Evolutionary conservation across 2,888 invertebrate species (phyloP), one percentile per base, ranked within the genome.

Genomic region (Philhelius pedissequus): DNA sequence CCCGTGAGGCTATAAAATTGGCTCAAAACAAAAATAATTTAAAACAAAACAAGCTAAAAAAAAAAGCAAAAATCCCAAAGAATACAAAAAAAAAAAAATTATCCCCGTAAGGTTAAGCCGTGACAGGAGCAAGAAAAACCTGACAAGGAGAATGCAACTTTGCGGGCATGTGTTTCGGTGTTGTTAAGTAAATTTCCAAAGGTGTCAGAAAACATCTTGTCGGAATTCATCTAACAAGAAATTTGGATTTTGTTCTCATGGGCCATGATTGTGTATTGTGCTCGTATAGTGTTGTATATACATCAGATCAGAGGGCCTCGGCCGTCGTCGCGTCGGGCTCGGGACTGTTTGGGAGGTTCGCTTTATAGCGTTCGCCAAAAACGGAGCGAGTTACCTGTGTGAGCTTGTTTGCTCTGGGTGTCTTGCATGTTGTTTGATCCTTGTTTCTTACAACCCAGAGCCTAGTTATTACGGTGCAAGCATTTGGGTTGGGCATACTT

Each of bases 171-270:
- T 75, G 80, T 80, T 74, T 74, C 78, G 76, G 71, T 75, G 80
- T 68, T 86, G 86, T 83, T 87, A 87, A 87, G 87, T 87, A 87
- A 87, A 87, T 90, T 90, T 90, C 89, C 88, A 89, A 90, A 90
- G 90, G 91, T 91, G 91, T 91, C 91, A 91, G 91, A 90, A 91
- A 91, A 91, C 91, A 91, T 91, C 90, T 91, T 91, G 91, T 91
- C 91, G 90, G 90, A 90, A 91, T 91, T 90, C 91, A 91, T 91
- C 91, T 91, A 91, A 91, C 91, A 91, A 91, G 91, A 91, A 91
- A 91, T 91, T 91, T 90, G 91, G 88, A 91, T 91, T 91, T 91
- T 90, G 90, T 84, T 84, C 84, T 80, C 75, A 84, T 80, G 80
- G 66, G 35, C 22, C 22, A 48, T 48, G 48, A n/a, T n/a, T 22